A percentile compares a stretch with the other conserved stretches of the same genome.
Evolutionary conservation across 2,797 vertebrate species (phyloP).

Genomic region (Threskiornis aethiopicus): DNA sequence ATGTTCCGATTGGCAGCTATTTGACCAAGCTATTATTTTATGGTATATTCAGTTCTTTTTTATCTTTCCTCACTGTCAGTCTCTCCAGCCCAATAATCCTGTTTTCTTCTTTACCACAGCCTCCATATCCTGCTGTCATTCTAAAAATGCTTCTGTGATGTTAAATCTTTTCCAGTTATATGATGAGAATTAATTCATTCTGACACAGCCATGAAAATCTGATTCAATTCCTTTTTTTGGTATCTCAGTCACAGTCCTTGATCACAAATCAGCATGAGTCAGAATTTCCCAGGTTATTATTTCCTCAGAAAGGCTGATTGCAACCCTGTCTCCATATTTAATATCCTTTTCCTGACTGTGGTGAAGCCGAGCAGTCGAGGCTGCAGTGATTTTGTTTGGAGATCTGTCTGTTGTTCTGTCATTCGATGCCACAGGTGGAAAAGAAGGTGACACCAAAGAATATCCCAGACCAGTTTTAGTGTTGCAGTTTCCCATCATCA

Average conservation of each 20-base stretch:
- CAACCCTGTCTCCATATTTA: background rate
- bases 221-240: constrained; percentile 62
- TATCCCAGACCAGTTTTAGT: background rate
- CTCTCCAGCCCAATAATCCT: constrained; percentile 20
- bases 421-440: background rate
- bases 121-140: constrained; percentile 46
- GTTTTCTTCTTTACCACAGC: constrained; percentile 37
- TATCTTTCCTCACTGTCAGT: background rate
- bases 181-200: constrained; percentile 59
- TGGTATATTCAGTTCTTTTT: constrained; percentile 20
- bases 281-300: constrained; percentile 63
- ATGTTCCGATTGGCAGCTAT: background rate
- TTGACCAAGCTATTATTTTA: constrained; percentile 2
- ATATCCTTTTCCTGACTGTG: constrained; percentile 20
- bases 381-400: background rate
- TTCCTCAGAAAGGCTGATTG: constrained; percentile 52
- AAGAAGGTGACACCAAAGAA: background rate
- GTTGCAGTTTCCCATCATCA: background rate
- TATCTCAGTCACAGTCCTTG: constrained; percentile 54
- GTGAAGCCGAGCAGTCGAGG: background rate
- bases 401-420: background rate
- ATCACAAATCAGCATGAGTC: constrained; percentile 67
- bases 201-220: constrained; percentile 58
- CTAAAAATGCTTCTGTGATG: constrained; percentile 48
- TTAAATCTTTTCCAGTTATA: constrained; percentile 54